Base-by-base conservation (phyloP, 35 echinoderm and acorn worm species). In the Apostichopus japonicus region DNA sequence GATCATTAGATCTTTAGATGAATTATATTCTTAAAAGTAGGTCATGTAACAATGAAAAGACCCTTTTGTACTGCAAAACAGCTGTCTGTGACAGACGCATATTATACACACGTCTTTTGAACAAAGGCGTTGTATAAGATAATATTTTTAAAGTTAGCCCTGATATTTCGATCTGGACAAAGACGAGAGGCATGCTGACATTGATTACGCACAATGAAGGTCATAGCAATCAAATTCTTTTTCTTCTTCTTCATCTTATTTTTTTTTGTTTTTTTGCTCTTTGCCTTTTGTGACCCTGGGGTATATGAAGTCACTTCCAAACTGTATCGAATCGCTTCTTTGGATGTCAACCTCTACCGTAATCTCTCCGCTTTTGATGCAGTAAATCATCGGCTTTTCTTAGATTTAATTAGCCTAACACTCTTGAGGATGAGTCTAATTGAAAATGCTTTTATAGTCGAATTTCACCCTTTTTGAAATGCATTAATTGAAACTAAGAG, bases 401-500 rank as follows among this genome's bases (percentile, higher is more conserved):
- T 21, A 75, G 22, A 19, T 75, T 75, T 7, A 75, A 75, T 75
- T 75, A 75, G 71, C 71, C 17, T 75, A 75, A 75, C 71, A 75
- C 71, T 75, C 71, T 23, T 75, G 71, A 75, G 71, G 71, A 75
- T 75, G 71, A 21, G 17, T n/a, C 71, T 21, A 75, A 75, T 75
- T 19, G 71, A 75, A 75, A 21, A 7, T n/a, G 71, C 57, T 75
- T 75, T 75, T 7, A 75, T 21, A 75, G 71, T 19, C 71, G 71
- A 19, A 75, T 75, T 75, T 23, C 21, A 75, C 16, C 71, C 71
- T 23, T 19, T 75, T 75, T 75, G 16, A 13, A 75, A 24, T 75
- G 71, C 81, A 84, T 84, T 59, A 84, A 84, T 84, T 84, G 81
- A 84, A 84, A 55, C 54, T 58, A 84, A 84, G 81, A 10, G 81